Conservation (phyloP, 1,140 invertebrate genomes). For the Cydia pomonella region DNA sequence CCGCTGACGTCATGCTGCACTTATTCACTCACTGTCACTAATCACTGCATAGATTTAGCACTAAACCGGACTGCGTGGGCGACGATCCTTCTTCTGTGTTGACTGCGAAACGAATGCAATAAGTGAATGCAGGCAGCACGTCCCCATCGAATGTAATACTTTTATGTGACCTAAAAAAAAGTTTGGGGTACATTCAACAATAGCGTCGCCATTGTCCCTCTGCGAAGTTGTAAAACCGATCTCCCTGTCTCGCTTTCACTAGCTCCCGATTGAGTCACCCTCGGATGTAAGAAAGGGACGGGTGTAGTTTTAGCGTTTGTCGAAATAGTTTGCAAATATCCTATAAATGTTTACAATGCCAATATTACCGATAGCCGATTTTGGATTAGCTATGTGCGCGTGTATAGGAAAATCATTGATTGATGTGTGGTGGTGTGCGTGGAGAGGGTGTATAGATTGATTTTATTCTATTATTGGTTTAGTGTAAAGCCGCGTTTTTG, state of each 20-base stretch:
- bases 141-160: constrained; percentile 78
- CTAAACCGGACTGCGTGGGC: constrained; percentile 64
- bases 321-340: constrained; percentile 71
- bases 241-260: constrained; percentile 55
- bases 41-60: constrained; percentile 41
- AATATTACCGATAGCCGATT: constrained; percentile 65
- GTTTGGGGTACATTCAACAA: constrained; percentile 77
- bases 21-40: constrained; percentile 48
- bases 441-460: constrained; percentile 78
- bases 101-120: constrained; percentile 75
- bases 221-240: constrained; percentile 72
- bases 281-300: constrained; percentile 53
- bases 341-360: constrained; percentile 77
- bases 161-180: constrained; percentile 79
- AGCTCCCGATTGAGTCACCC: constrained; percentile 35
- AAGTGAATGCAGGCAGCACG: constrained; percentile 64
- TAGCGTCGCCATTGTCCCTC: constrained; percentile 75
- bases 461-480: constrained; percentile 81
- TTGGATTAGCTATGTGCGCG: constrained; percentile 54
- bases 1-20: constrained; percentile 61
- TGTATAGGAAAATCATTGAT: constrained; percentile 69
- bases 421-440: constrained; percentile 63
- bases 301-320: constrained; percentile 52
- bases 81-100: constrained; percentile 59
- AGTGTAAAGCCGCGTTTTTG: constrained; percentile 79